phyloP scores from a whole-genome alignment of 2,113 vertebrate genomes.

The Noturus placidus region DNA sequence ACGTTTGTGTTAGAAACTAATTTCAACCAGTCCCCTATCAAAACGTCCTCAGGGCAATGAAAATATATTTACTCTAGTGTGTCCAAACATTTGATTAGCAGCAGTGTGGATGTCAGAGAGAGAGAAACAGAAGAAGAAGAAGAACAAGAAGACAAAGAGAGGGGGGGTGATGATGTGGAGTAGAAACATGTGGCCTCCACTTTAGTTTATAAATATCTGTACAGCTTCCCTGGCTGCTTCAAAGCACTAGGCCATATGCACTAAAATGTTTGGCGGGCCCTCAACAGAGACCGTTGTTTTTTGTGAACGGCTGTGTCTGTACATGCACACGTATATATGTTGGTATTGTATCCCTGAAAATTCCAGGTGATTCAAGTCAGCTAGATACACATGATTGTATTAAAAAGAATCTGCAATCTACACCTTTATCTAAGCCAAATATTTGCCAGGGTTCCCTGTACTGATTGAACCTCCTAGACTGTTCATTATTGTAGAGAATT shows the following conservation, averaged over 20 bases:
- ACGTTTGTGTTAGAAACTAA: neutral
- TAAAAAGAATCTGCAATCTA: neutral
- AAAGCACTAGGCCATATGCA: slow-evolving; percentile 63
- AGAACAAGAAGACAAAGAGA: neutral
- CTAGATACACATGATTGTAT: slow-evolving; percentile 2
- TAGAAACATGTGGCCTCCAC: slow-evolving; percentile 72
- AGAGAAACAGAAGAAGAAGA: neutral
- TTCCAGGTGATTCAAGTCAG: neutral
- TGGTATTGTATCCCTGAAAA: neutral
- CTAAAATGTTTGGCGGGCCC: slow-evolving; percentile 54
- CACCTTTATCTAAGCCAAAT: slow-evolving; percentile 34
- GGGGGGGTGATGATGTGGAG: slow-evolving; percentile 49
- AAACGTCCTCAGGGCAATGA: neutral
- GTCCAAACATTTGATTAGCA: neutral
- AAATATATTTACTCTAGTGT: neutral
- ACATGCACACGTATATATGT: slow-evolving; percentile 26
- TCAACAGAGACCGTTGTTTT: slow-evolving; percentile 50
- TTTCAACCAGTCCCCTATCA: neutral
- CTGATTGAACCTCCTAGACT: neutral
- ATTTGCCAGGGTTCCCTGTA: neutral
- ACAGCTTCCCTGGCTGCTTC: slow-evolving; percentile 58
- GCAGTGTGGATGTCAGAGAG: neutral
- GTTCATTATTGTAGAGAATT: slow-evolving; percentile 7
- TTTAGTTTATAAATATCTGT: slow-evolving; percentile 74
- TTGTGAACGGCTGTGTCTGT: slow-evolving; percentile 48